Evolutionary conservation across 2,888 invertebrate species (phyloP), one percentile per base, ranked within the genome.

Genomic region (Lordiphosa fenestrarum): DNA sequence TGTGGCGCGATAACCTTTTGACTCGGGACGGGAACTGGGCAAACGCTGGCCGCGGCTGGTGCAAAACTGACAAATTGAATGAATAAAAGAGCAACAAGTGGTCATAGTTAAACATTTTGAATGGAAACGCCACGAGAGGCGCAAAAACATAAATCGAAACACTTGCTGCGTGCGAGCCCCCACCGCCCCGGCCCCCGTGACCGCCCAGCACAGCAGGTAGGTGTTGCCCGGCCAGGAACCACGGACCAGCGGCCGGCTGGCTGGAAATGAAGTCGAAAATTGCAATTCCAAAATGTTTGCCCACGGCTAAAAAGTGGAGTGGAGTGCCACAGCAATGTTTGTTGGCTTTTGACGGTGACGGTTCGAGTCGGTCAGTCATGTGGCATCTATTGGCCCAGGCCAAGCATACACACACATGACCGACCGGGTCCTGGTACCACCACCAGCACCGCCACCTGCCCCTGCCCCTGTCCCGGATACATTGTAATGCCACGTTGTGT

Each of bases 71-170:
- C 88, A 87, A 87, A 87, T 87, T 87, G 88, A 87, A 88, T 88
- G 88, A 87, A 86, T 87, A 87, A 87, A 87, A 86, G 88, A 87
- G 86, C 88, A 87, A 86, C 87, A 86, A 88, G 86, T 84, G 86
- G 85, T 84, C 84, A 64, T 73, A 69, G 80, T 84, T 81, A 82
- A 80, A 68, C 73, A 84, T 78, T 78, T 80, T 84, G 80, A 80
- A 80, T 80, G 80, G 82, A 77, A 82, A 84, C 66, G 80, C 85
- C 85, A 71, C 57, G 60, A 68, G 69, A 80, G 85, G 85, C 85
- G 84, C 83, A 83, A 83, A 81, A 81, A 81, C 85, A 85, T 81
- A 80, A 84, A 84, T 80, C 85, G 85, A 80, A 80, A 80, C 80
- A 80, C 85, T 80, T 80, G 80, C 84, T 78, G 73, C 74, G 69